Percentiles rank a stretch among this genome's conserved stretches.
Evolutionary conservation across 2,888 invertebrate genomes (phyloP).

Genomic region (Pilophorus perplexus): DNA sequence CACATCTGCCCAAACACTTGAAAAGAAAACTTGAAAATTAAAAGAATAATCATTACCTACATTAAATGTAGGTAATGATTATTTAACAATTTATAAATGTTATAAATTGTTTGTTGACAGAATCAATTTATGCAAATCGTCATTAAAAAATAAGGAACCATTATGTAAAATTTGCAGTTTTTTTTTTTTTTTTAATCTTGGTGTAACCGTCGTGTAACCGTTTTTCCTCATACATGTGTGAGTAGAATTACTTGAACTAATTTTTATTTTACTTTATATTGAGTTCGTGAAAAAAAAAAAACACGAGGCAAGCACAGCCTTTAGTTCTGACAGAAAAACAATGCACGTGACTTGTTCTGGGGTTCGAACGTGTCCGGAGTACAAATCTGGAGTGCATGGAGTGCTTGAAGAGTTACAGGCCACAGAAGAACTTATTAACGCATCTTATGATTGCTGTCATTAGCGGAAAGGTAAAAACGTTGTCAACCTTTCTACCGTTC

Average conservation of each 20-base stretch:
- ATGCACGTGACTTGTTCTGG: background rate
- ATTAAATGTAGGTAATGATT: too few relatives aligned
- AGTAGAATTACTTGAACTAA: too few relatives aligned
- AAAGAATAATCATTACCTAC: too few relatives aligned
- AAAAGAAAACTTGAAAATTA: too few relatives aligned
- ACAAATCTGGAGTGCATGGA: background rate
- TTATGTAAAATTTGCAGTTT: too few relatives aligned
- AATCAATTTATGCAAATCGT: too few relatives aligned
- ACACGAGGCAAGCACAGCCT: background rate
- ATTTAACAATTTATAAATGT: too few relatives aligned
- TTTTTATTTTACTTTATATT: background rate
- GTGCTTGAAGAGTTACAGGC: background rate
- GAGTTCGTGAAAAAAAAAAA: background rate
- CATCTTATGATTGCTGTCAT: constrained; percentile 10
- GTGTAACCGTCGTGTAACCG: background rate
- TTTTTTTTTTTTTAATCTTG: too few relatives aligned
- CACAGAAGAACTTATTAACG: background rate
- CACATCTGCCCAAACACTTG: too few relatives aligned
- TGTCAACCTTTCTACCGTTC: background rate
- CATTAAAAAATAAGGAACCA: background rate
- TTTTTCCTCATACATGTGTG: background rate
- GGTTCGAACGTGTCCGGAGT: constrained; percentile 10
- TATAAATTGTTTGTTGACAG: too few relatives aligned
- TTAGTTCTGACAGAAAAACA: background rate
- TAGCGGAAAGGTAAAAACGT: background rate